Evolutionary conservation across 2,888 invertebrate genomes (phyloP).

Genomic region (Leptopilina syphax): DNA sequence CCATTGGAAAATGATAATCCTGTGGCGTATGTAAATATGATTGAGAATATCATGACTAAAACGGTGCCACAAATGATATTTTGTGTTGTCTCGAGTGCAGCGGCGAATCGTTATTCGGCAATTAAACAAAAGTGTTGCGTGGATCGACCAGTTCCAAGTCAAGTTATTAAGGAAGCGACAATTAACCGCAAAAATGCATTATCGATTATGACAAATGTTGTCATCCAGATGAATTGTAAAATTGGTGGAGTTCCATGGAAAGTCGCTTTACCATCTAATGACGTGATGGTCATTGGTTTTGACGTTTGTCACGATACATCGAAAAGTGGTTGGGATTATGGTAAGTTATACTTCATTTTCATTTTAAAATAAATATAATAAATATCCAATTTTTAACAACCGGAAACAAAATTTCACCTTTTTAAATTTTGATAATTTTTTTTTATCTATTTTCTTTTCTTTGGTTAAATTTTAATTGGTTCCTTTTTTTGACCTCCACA

Average conservation of each 20-base stretch:
- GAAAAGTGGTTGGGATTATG: constrained; percentile 78
- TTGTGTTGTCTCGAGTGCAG: constrained; percentile 82
- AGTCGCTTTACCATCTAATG: constrained; percentile 82
- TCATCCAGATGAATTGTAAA: constrained; percentile 95
- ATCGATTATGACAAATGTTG: constrained; percentile 92
- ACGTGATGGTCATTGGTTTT: constrained; percentile 89
- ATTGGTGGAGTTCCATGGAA: constrained; percentile 94
- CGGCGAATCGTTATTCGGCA: constrained; percentile 86
- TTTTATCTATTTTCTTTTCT: too few relatives aligned
- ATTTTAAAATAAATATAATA: too few relatives aligned
- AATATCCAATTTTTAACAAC: neutral
- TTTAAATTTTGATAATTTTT: too few relatives aligned
- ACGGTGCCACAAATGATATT: constrained; percentile 82
- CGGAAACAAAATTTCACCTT: too few relatives aligned
- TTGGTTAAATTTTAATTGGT: too few relatives aligned
- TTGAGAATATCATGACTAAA: constrained; percentile 80
- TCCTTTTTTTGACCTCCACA: too few relatives aligned
- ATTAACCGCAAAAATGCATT: constrained; percentile 77
- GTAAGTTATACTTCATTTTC: constrained; percentile 65
- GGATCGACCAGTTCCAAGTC: constrained; percentile 85
- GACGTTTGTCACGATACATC: constrained; percentile 92
- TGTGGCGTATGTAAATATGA: constrained; percentile 79
- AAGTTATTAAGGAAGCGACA: constrained; percentile 78
- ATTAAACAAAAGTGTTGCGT: constrained; percentile 91
- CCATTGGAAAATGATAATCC: constrained; percentile 80